These are phyloP conservation scores for Drosophila suzukii DNA, from an alignment of 1,140 invertebrate species.

Conservation along the genomic window DNA sequence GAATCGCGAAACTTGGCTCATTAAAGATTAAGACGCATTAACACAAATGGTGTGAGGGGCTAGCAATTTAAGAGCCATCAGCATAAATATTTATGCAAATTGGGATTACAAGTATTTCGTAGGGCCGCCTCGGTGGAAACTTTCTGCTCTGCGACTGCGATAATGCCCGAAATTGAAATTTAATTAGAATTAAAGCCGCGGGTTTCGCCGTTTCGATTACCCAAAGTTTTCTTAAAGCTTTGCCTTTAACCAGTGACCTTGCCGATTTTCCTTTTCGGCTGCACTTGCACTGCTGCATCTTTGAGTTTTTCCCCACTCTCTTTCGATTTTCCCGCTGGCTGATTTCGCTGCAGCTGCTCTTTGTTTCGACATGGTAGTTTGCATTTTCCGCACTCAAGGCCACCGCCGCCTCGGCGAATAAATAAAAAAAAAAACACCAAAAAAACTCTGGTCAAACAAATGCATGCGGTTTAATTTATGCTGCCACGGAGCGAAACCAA, in stretches of 20 bases:
- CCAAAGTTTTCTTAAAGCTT: slow-evolving; percentile 22
- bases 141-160: slow-evolving; percentile 11
- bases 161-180: slow-evolving; percentile 59
- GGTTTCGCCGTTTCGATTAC: slow-evolving; percentile 34
- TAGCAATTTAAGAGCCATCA: slow-evolving; percentile 67
- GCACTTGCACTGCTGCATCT: slow-evolving; percentile 43
- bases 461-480: slow-evolving; percentile 61
- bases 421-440: not conserved
- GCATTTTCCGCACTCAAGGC: slow-evolving; percentile 50
- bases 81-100: slow-evolving; percentile 83
- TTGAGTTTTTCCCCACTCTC: slow-evolving; percentile 33
- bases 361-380: slow-evolving; percentile 50
- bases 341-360: slow-evolving; percentile 40
- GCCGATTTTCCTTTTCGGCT: slow-evolving; percentile 10
- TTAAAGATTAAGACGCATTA: slow-evolving; percentile 82
- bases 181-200: slow-evolving; percentile 61
- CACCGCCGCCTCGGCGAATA: not conserved
- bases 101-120: slow-evolving; percentile 78
- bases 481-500: slow-evolving; percentile 49
- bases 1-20: slow-evolving; percentile 76
- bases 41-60: slow-evolving; percentile 63
- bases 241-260: slow-evolving; percentile 43
- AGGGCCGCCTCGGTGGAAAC: slow-evolving; percentile 32
- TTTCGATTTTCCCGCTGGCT: slow-evolving; percentile 22
- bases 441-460: slow-evolving; percentile 33